Evolutionary conservation across 2,888 invertebrate species (phyloP).

Genomic region (Morpho achilles): DNA sequence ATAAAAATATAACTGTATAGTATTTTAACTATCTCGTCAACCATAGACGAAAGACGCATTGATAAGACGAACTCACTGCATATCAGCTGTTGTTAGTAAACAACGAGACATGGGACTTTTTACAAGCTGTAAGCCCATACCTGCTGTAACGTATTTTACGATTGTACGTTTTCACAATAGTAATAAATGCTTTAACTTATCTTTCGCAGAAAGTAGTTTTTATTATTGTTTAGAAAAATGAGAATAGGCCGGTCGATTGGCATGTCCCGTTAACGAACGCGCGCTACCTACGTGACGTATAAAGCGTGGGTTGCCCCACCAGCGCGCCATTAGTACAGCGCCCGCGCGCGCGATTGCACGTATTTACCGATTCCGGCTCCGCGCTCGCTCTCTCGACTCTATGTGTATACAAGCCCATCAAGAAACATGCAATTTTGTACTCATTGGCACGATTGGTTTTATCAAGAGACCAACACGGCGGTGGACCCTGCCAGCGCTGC

Average conservation of each 20-base stretch:
- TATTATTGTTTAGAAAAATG: conserved; percentile 73
- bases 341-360: conserved; percentile 75
- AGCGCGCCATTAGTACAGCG: conserved; percentile 73
- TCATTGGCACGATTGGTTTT: conserved; percentile 70
- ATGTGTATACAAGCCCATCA: conserved; percentile 70
- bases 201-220: conserved; percentile 46
- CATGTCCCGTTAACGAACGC: conserved; percentile 74
- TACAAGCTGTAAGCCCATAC: conserved; percentile 7
- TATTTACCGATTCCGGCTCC: conserved; percentile 58
- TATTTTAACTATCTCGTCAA: not conserved
- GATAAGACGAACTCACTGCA: conserved; percentile 20
- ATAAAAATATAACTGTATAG: too few relatives aligned
- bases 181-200: conserved; percentile 33
- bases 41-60: not conserved
- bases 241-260: conserved; percentile 75
- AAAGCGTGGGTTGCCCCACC: conserved; percentile 74
- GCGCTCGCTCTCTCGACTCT: conserved; percentile 71
- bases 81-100: conserved; percentile 70
- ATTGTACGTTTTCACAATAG: conserved; percentile 18
- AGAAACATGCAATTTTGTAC: conserved; percentile 72
- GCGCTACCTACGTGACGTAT: conserved; percentile 73
- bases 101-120: conserved; percentile 36
- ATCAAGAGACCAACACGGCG: conserved; percentile 70
- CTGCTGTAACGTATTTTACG: conserved; percentile 8
- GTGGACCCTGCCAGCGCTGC: conserved; percentile 63